A percentile compares a stretch with the other conserved stretches of the same genome.
These are phyloP conservation scores for Sminthurinus signatus DNA, from an alignment of 1,140 invertebrate genomes.

Conservation along the genomic window DNA sequence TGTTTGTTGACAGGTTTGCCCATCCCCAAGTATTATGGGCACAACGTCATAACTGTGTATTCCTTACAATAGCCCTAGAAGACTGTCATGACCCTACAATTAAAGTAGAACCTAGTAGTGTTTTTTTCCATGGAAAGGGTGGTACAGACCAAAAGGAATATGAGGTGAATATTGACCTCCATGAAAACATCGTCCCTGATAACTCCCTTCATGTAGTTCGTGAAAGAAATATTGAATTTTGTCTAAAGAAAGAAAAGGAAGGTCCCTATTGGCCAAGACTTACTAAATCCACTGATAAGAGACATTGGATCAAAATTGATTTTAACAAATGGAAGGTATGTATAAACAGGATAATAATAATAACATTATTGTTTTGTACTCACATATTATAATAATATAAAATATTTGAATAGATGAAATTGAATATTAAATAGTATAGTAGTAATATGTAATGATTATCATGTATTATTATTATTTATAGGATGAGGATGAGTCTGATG, in stretches of 20 bases:
- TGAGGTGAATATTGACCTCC: constrained; percentile 77
- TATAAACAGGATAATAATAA: no score
- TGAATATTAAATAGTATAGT: no score
- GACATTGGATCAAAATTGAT: constrained; percentile 94
- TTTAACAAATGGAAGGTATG: constrained; percentile 97
- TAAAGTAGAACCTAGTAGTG: constrained; percentile 68
- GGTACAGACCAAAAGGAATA: constrained; percentile 77
- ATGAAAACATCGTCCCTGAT: constrained; percentile 71
- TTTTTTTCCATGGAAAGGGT: constrained; percentile 78
- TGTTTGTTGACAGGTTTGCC: no score
- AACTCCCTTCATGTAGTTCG: constrained; percentile 53
- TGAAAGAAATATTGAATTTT: constrained; percentile 69
- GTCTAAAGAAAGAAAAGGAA: constrained; percentile 64
- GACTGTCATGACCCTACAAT: constrained; percentile 78
- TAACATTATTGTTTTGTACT: no score
- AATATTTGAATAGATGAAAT: no score
- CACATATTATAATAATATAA: no score
- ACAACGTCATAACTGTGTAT: constrained; percentile 70
- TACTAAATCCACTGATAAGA: constrained; percentile 73
- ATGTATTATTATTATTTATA: no score
- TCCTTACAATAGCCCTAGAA: constrained; percentile 81
- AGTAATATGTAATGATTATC: no score
- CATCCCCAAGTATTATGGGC: constrained; percentile 79
- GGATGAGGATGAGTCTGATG: constrained; percentile 81
- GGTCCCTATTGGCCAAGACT: constrained; percentile 72